phyloP scores from a whole-genome alignment of 2,113 vertebrate species.

The Cebus imitator region DNA sequence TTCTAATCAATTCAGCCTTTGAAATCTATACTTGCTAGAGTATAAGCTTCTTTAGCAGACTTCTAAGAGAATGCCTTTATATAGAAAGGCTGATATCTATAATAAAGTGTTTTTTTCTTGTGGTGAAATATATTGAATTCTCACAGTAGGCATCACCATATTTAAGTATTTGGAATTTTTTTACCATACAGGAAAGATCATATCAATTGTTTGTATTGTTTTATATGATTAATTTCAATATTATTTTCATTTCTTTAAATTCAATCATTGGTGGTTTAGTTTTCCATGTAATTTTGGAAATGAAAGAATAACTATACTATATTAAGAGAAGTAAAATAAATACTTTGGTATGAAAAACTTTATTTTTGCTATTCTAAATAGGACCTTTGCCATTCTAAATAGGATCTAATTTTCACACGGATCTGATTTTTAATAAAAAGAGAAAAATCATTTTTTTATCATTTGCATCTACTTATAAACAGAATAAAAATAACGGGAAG shows the following conservation, averaged over 20 bases:
- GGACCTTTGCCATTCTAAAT: background rate
- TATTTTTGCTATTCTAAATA: background rate
- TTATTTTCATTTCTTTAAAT: background rate
- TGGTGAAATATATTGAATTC: background rate
- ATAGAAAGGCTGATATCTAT: background rate
- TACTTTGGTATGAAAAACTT: background rate
- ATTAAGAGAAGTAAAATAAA: background rate
- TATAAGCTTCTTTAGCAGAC: background rate
- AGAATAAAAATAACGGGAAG: background rate
- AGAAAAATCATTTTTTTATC: background rate
- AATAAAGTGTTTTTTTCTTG: background rate
- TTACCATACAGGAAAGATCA: constrained; percentile 5
- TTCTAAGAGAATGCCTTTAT: background rate
- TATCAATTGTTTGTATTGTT: background rate
- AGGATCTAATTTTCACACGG: background rate
- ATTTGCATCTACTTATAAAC: background rate
- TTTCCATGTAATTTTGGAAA: background rate
- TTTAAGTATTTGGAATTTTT: background rate
- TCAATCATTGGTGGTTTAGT: background rate
- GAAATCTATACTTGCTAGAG: background rate
- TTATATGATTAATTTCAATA: background rate
- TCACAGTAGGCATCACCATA: background rate
- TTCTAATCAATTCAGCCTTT: background rate
- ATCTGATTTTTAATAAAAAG: constrained; percentile 27
- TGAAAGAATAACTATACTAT: background rate